Evolutionary conservation across 2,113 vertebrate genomes (phyloP).

Genomic region (Amia ocellicauda): DNA sequence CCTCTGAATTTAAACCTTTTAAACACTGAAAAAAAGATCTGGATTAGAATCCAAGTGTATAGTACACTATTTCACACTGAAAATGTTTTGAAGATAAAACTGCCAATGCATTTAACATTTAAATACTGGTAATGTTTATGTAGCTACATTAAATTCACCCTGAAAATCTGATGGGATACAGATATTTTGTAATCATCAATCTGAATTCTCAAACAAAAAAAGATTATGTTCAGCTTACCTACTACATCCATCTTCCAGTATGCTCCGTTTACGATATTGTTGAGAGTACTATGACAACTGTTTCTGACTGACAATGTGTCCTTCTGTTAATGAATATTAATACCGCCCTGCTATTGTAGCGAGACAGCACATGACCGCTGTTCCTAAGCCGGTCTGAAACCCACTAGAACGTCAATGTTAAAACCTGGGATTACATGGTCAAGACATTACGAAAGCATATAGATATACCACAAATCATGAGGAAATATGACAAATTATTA

Average conservation of each 20-base stretch:
- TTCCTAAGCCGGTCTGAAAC: slow-evolving; percentile 1
- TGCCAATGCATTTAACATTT: no score
- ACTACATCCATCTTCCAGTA: not conserved
- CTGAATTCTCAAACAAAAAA: not conserved
- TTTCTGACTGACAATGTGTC: not conserved
- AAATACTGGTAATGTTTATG: no score
- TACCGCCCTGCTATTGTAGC: not conserved
- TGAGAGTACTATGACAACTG: not conserved
- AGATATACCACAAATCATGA: not conserved
- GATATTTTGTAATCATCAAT: no score
- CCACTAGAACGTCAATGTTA: not conserved
- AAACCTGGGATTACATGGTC: not conserved
- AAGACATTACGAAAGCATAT: not conserved
- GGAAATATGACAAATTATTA: not conserved
- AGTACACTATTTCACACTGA: no score
- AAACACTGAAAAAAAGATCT: no score
- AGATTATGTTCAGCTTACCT: not conserved
- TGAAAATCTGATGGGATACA: no score
- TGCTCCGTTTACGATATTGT: not conserved
- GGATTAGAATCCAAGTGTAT: no score
- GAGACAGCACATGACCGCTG: not conserved
- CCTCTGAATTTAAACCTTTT: no score
- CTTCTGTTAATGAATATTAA: slow-evolving; percentile 2
- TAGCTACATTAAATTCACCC: no score
- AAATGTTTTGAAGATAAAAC: no score